Percentiles rank a stretch among this genome's conserved stretches.
Evolutionary conservation across 2,797 vertebrate genomes (phyloP).

Genomic region (Oreonectes daqikongensis): DNA sequence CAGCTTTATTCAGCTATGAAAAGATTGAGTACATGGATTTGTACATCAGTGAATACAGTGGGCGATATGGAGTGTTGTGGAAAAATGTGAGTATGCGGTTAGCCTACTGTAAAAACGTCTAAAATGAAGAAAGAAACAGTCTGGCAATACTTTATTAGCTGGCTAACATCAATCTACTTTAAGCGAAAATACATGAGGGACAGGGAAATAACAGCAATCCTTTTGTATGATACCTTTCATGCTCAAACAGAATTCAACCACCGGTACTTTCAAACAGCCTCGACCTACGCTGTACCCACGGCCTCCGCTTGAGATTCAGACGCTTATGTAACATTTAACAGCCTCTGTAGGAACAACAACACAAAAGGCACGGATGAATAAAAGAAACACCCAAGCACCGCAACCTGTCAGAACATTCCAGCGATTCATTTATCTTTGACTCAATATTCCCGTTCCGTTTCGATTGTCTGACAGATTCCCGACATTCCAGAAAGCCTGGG

Average conservation of each 20-base stretch:
- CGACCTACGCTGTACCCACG: slow-evolving; percentile 22
- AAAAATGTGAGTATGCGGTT: neutral
- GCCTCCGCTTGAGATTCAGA: slow-evolving; percentile 29
- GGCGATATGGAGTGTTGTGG: neutral
- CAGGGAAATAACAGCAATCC: neutral
- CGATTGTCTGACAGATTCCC: slow-evolving; percentile 67
- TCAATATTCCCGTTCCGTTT: slow-evolving; percentile 69
- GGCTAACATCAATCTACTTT: neutral
- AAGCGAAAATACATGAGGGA: slow-evolving; percentile 1
- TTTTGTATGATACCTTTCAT: slow-evolving; percentile 12
- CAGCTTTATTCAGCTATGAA: slow-evolving; percentile 18
- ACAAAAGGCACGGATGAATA: slow-evolving; percentile 51
- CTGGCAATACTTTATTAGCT: slow-evolving; percentile 2
- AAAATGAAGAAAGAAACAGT: neutral
- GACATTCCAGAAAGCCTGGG: slow-evolving; percentile 66
- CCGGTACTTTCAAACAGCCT: slow-evolving; percentile 10
- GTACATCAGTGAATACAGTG: slow-evolving; percentile 7
- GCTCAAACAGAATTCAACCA: slow-evolving; percentile 17
- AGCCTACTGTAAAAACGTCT: neutral
- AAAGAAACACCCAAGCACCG: slow-evolving; percentile 50
- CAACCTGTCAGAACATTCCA: slow-evolving; percentile 72
- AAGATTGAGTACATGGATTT: neutral
- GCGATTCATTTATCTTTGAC: slow-evolving; percentile 69
- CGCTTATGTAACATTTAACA: slow-evolving; percentile 60
- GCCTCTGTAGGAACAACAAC: slow-evolving; percentile 47